A percentile compares a stretch with the other conserved stretches of the same genome.
phyloP scores from a whole-genome alignment of 2,797 vertebrate genomes.

The Chanos chanos region DNA sequence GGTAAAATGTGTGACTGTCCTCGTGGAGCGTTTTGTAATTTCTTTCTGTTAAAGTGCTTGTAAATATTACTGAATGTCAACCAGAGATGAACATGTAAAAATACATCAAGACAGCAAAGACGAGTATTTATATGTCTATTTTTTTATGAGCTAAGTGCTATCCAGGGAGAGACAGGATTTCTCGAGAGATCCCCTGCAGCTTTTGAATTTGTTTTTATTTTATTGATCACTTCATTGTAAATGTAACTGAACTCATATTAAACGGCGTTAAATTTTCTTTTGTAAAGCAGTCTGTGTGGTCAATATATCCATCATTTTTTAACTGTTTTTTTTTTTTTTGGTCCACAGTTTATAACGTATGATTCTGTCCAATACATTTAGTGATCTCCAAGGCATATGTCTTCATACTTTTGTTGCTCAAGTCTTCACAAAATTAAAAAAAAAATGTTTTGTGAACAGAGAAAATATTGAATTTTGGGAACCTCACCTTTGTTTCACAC shows the following conservation, averaged over 20 bases:
- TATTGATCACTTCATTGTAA: slow-evolving; percentile 54
- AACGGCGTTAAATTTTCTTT: slow-evolving; percentile 61
- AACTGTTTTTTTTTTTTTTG: not conserved
- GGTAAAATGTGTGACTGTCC: slow-evolving; percentile 76
- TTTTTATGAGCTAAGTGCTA: slow-evolving; percentile 21
- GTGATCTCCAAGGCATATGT: no score
- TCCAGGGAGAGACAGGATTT: slow-evolving; percentile 24
- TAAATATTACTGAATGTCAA: slow-evolving; percentile 49
- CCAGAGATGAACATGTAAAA: slow-evolving; percentile 6
- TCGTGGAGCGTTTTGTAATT: slow-evolving; percentile 62
- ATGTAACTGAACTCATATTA: slow-evolving; percentile 56
- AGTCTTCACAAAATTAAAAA: no score
- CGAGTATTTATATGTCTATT: slow-evolving; percentile 44
- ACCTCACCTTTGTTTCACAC: no score
- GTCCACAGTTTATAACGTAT: no score
- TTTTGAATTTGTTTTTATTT: slow-evolving; percentile 36
- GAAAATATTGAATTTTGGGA: no score
- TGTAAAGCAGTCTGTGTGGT: slow-evolving; percentile 64
- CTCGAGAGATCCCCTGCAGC: slow-evolving; percentile 24
- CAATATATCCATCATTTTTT: slow-evolving; percentile 28
- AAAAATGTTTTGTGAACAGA: no score
- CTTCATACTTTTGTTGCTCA: no score
- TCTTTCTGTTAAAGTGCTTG: slow-evolving; percentile 75
- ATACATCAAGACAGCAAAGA: not conserved
- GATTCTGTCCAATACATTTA: no score